Percentiles rank a stretch among this genome's conserved stretches.
These are phyloP conservation scores for Panopea generosa DNA, from an alignment of 2,888 invertebrate genomes.

Conservation along the genomic window DNA sequence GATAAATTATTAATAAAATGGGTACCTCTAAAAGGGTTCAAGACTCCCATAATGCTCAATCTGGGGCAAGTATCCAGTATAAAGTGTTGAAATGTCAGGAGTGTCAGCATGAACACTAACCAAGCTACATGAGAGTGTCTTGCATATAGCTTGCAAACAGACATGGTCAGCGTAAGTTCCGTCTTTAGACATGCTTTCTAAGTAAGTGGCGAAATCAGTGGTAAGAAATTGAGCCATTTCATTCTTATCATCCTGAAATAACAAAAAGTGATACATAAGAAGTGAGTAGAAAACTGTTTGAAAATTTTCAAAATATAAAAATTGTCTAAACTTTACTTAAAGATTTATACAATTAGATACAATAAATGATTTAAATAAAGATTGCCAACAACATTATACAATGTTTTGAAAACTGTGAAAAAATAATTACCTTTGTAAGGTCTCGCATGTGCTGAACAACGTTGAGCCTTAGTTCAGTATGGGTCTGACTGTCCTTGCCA, in stretches of 20 bases:
- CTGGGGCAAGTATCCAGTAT: constrained; percentile 28
- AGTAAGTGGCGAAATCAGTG: constrained; percentile 12
- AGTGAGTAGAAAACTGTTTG: no score
- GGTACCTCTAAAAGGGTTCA: constrained; percentile 13
- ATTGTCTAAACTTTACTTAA: no score
- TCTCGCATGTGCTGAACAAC: constrained; percentile 24
- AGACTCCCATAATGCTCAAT: constrained; percentile 32
- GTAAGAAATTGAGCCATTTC: constrained; percentile 27
- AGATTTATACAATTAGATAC: no score
- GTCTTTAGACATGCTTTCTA: constrained; percentile 12
- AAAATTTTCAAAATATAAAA: no score
- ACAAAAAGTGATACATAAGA: no score
- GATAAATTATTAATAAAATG: no score
- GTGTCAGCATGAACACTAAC: constrained; percentile 19
- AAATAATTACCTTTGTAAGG: constrained; percentile 19
- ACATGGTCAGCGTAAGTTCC: constrained; percentile 34
- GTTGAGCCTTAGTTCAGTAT: constrained; percentile 18
- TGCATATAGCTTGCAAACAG: neutral
- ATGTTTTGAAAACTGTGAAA: neutral
- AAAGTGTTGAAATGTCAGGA: constrained; percentile 8
- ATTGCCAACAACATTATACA: no score
- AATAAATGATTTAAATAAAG: no score
- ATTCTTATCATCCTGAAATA: constrained; percentile 19
- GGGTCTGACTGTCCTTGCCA: neutral
- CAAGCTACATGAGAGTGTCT: neutral